Evolutionary conservation across 2,888 invertebrate genomes (phyloP), one percentile per base, ranked within the genome.

Genomic region (Diploptera punctata): DNA sequence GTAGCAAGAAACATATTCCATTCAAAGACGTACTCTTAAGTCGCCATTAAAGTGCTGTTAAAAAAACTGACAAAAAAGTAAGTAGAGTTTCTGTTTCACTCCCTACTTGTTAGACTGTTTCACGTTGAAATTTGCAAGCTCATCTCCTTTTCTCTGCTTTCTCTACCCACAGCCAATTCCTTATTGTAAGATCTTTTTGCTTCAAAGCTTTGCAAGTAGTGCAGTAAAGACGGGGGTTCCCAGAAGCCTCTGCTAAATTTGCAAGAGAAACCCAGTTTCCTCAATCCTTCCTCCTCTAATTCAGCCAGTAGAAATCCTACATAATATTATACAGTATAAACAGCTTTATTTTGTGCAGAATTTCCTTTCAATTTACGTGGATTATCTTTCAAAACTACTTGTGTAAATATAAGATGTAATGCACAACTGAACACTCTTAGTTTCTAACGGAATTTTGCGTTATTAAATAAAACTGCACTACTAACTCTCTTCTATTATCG

Each of bases 141-240:
- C 57, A 29, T 16, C 57, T 24, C n/a, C 57, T 2, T n/a, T 54
- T 3, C 3, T 9, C 7, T 1, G 13, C n/a, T 57, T 7, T 29
- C 29, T 31, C 13, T 2, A 3, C n/a, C n/a, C n/a, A n/a, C 26
- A 57, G 3, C 29, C 57, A 29, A 29, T 57, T 29, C 57, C 29
- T 57, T 29, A 57, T 57, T 57, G 57, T 57, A n/a, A 19, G 19
- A 21, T 52, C 33, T 33, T 33, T 33, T 52, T 52, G 52, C 52
- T 19, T 52, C 52, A 21, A 21, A 19, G 52, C 7, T 52, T 21
- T 52, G 18, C 19, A 9, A 52, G 19, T 52, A 21, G 9, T 3
- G 52, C 4, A 52, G 4, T 5, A 18, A 52, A 18, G 47, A 16
- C 16, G 5, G 16, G 16, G 5, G 3, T 47, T 47, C 47, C 5